Percentiles rank a stretch among this genome's conserved stretches.
phyloP scores from a whole-genome alignment of 2,797 vertebrate genomes.

The Crenuchus spilurus region DNA sequence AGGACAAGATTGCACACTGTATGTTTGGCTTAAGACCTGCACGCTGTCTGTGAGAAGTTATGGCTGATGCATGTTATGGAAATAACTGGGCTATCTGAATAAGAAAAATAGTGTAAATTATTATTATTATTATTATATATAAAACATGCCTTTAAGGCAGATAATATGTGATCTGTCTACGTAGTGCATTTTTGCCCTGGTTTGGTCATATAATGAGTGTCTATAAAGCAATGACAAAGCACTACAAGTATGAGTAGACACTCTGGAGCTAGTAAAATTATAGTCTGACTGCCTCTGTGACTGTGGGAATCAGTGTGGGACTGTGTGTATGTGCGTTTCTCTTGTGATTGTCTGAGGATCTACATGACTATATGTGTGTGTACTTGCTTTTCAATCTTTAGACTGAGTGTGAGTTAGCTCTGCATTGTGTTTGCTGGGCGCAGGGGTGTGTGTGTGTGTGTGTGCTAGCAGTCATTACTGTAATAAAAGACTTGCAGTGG shows the following conservation, averaged over 20 bases:
- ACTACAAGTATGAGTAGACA: conserved; percentile 53
- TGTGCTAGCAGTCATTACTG: conserved; percentile 78
- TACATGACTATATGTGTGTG: conserved; percentile 34
- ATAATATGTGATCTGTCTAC: background rate
- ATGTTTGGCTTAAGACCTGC: no score
- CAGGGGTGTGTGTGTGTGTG: conserved; percentile 62
- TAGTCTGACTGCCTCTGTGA: conserved; percentile 50
- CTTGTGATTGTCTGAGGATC: background rate
- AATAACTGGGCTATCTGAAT: no score
- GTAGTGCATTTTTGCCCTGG: conserved; percentile 49
- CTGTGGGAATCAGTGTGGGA: conserved; percentile 14
- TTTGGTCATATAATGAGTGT: conserved; percentile 68
- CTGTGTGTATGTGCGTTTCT: background rate
- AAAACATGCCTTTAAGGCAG: no score
- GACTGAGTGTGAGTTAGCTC: background rate
- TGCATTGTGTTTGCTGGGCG: conserved; percentile 56
- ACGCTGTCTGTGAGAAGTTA: no score
- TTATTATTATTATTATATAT: no score
- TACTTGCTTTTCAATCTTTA: conserved; percentile 48
- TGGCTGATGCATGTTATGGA: no score
- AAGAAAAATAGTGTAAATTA: no score
- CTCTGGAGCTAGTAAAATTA: conserved; percentile 71
- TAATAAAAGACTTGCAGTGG: conserved; percentile 82
- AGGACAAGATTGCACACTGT: no score
- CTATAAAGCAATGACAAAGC: conserved; percentile 77